Base-by-base conservation (phyloP, 2,113 vertebrate genomes). In the Lophotis ruficrista region DNA sequence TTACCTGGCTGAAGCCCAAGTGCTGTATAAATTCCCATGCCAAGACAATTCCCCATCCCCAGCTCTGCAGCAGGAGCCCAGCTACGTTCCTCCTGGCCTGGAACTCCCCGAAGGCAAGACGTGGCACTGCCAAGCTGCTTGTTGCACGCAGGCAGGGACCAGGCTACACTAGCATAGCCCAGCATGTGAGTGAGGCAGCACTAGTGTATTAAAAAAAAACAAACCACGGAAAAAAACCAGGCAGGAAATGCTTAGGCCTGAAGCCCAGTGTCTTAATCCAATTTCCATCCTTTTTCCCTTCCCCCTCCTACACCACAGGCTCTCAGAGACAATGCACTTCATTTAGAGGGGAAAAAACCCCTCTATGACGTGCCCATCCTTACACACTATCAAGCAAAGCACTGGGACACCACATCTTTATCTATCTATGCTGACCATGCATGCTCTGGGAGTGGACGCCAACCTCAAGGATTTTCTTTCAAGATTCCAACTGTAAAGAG, bases 201-300 rank as follows among this genome's bases (percentile, higher is more conserved):
- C 38, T 84, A 37, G 9, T 37, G 11, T 65, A 53, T 14, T 58
- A 2, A 31, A 27, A 48, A 30, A 17, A 18, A 13, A 22, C 9
- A 31, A 30, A 56, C 37, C 30, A 37, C 14, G 8, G 6, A 10
- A 25, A 31, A 30, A 24, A 62, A 15, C 21, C 2, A 10, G 13
- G 58, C 94, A 95, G 95, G 96, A 96, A 97, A 93, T 54, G 89
- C 87, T 96, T 76, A 72, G 95, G 96, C 89, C 73, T 76, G 73
- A 84, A 95, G 94, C 96, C 96, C 93, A 95, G 93, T 87, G 94
- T 93, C 69, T 96, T 96, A 96, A 97, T 95, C 65, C 87, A 95
- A 87, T 96, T 97, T 96, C 91, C 94, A 92, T 61, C 65, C 68
- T 56, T 88, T 56, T 81, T 62, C 94, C 89, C 93, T 87, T 87